Conservation (phyloP, 92 coral and sea anemone species). For the Umimayanthus chanpuru region DNA sequence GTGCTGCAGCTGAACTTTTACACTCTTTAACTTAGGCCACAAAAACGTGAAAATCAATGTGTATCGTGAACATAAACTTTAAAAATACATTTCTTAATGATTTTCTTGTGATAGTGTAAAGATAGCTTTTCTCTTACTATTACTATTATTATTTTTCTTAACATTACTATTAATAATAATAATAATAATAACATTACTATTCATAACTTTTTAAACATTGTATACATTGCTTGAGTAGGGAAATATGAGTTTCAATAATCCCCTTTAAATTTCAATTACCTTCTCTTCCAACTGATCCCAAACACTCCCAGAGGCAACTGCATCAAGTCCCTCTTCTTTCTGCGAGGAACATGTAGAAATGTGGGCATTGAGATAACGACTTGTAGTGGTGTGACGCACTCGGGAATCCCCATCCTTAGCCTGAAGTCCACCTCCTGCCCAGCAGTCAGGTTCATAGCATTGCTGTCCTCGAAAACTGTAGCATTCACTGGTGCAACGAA, state of each 20-base stretch:
- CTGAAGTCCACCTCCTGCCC: constrained; percentile 73
- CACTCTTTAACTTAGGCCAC: too few relatives aligned
- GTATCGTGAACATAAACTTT: too few relatives aligned
- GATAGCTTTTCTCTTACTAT: too few relatives aligned
- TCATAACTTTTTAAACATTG: neutral
- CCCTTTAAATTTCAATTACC: neutral
- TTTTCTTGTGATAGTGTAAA: too few relatives aligned
- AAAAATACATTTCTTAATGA: too few relatives aligned
- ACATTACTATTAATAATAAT: too few relatives aligned
- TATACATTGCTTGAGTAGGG: neutral
- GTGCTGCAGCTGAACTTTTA: too few relatives aligned
- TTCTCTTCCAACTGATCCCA: constrained; percentile 31
- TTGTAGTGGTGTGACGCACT: constrained; percentile 66
- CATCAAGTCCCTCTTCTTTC: constrained; percentile 47
- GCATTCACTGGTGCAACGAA: constrained; percentile 59
- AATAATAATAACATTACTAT: too few relatives aligned
- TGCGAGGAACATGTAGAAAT: constrained; percentile 49
- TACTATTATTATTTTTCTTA: too few relatives aligned
- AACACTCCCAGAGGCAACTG: neutral
- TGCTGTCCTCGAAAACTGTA: constrained; percentile 55
- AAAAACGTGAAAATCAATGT: too few relatives aligned
- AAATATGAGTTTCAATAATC: neutral
- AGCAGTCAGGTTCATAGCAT: constrained; percentile 63
- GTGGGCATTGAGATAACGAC: constrained; percentile 65
- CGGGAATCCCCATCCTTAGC: constrained; percentile 69